Percentiles rank a stretch among this genome's conserved stretches.
phyloP scores from a whole-genome alignment of 2,113 vertebrate genomes.

The Parotia lawesii region DNA sequence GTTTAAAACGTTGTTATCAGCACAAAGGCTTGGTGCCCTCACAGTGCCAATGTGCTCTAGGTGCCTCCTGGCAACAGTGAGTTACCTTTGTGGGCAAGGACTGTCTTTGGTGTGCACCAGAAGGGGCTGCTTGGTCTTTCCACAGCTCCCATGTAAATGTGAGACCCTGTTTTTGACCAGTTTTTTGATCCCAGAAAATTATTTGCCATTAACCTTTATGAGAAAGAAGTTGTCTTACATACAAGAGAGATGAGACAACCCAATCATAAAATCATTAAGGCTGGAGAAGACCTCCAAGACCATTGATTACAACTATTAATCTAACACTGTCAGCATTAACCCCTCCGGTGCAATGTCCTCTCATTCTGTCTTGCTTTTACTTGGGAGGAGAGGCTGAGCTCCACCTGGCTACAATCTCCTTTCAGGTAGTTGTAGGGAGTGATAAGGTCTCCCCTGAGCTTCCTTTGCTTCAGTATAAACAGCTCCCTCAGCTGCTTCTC shows the following conservation, averaged over 20 bases:
- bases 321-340: neutral
- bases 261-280: no score
- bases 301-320: neutral
- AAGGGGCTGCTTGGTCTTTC: neutral
- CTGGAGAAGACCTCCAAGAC: neutral
- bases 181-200: neutral
- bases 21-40: neutral
- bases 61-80: rapidly evolving
- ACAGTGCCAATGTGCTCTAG: rapidly evolving
- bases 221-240: neutral
- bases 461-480: neutral
- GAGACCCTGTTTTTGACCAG: rapidly evolving
- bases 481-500: neutral
- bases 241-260: neutral
- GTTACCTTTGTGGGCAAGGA: rapidly evolving
- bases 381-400: neutral
- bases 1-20: neutral
- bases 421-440: neutral
- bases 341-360: neutral
- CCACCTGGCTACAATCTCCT: neutral
- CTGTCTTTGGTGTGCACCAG: no score
- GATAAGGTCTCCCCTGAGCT: neutral
- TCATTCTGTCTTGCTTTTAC: neutral
- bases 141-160: neutral
- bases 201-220: neutral